Evolutionary conservation across 2,888 invertebrate genomes (phyloP), one percentile per base, ranked within the genome.

Genomic region (Drosophila basisetae): DNA sequence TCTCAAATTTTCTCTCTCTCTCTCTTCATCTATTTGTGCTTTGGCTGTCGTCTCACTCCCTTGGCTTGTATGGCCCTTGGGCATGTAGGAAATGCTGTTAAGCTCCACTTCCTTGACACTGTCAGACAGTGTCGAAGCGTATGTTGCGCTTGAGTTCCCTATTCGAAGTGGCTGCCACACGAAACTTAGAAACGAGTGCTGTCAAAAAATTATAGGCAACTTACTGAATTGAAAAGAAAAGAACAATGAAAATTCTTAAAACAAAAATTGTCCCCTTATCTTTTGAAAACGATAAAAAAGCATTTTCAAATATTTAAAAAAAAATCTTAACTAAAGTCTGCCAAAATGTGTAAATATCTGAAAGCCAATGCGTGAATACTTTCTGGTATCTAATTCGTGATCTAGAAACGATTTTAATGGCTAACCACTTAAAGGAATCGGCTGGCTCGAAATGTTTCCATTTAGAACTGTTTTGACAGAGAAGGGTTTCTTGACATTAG

Each of bases 81-180:
- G 53, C 76, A 67, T 66, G 73, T 75, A 62, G 83, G 72, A 89
- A 85, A 73, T 71, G 72, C 64, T 73, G 73, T 73, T 83, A 74
- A 84, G 73, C 72, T 68, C 43, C 54, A 76, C 89, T 83, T 83
- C 78, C 86, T 74, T 55, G 35, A 76, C 22, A 50, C 64, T 80
- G 86, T 78, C 81, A 76, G 81, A 62, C 49, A 66, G 55, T 49
- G 62, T 63, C 69, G 43, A 71, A 72, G 54, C 41, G 43, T 33
- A 70, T 70, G 69, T 30, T 66, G 25, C 35, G 37, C 55, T 55
- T 37, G 37, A 18, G 16, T 47, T 64, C 28, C 37, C 25, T 33
- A 35, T 58, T 58, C 33, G 31, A 33, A 43, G 47, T 28, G 41
- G 41, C 52, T 56, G 49, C 25, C 30, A 37, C 28, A 37, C 25